Conservation (phyloP, 2,888 invertebrate species). For the Quadroppia sp. region DNA sequence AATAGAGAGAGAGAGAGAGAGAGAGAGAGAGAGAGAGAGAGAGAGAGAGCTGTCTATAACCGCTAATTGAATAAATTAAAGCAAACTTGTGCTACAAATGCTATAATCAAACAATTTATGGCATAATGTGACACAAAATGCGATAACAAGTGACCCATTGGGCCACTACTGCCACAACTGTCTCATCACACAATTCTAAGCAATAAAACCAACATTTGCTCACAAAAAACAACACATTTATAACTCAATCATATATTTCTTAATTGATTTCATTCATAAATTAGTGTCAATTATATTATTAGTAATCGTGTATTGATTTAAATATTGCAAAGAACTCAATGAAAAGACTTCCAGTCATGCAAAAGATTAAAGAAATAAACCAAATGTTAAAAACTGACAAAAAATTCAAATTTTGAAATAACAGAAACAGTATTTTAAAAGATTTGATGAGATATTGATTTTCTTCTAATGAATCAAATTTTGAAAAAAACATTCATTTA, state of each 20-base stretch:
- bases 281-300: constrained; percentile 22
- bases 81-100: background rate
- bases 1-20: too few species aligned
- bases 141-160: constrained; percentile 12
- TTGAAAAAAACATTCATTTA: background rate
- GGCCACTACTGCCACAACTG: background rate
- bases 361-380: background rate
- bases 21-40: background rate
- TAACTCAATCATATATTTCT: background rate
- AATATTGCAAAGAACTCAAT: background rate
- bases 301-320: background rate
- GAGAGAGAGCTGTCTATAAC: background rate
- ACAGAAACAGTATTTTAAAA: too few species aligned
- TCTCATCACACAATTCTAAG: background rate
- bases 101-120: constrained; percentile 3
- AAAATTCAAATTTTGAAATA: background rate
- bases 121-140: background rate
- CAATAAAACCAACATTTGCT: background rate
- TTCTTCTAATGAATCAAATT: background rate
- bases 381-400: background rate
- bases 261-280: background rate
- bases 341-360: background rate
- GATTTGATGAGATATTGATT: background rate
- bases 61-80: background rate
- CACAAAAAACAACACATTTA: background rate